Evolutionary conservation across 2,113 vertebrate species (phyloP), one percentile per base, ranked within the genome.

Genomic region (Aix galericulata): DNA sequence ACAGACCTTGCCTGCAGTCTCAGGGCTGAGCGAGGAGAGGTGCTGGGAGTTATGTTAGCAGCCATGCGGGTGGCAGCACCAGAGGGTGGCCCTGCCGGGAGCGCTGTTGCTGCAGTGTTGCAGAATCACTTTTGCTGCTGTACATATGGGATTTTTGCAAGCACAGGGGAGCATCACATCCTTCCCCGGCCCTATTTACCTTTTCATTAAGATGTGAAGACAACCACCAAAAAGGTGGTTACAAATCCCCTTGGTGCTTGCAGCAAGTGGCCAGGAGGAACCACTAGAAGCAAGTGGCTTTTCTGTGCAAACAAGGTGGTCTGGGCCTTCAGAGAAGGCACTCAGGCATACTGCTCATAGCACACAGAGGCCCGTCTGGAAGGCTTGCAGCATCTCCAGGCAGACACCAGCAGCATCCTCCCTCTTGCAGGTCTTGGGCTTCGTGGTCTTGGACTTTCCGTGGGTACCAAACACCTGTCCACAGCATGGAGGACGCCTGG

Each of bases 21-120:
- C n/a, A 14, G 58, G 58, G n/a, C 32, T 34, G 32, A 60, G 58
- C 11, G 21, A 60, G n/a, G 20, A 23, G n/a, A 60, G 58, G 22
- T 34, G 21, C n/a, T 60, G 58, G 21, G 58, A 34, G 58, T 20
- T 34, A 23, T 3, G 8, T 34, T 23, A 60, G 22, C 20, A 60
- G 58, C 56, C 1, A 0, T 4, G 22, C 5, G 1, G 13, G 22
- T 3, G 46, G 46, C 46, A 46, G 46, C 46, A 46, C 20, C 46
- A 8, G 46, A 46, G 46, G 46, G 46, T 46, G 46, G 46, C 46
- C 64, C 42, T 38, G 18, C 16, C 29, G 7, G 42, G 42, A n/a
- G 31, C 44, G 6, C 42, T 17, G 32, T n/a, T 21, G 32, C 10
- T 46, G 31, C 42, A 48, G 46, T 26, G 13, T 31, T n/a, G 31